Conservation (phyloP, 2,113 vertebrate genomes). For the Toxotes jaculatrix region DNA sequence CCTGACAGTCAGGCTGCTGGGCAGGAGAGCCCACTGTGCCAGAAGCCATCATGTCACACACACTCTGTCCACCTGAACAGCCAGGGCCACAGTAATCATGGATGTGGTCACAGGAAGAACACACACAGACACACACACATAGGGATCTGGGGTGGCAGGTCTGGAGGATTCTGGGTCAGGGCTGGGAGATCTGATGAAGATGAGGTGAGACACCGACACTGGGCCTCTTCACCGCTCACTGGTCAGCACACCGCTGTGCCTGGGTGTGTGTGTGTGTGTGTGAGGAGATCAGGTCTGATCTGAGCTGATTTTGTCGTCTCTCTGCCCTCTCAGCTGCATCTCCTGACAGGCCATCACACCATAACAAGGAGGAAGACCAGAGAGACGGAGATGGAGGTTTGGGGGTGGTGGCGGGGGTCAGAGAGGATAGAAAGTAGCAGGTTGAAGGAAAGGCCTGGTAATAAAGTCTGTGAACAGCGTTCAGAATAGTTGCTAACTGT, state of each 20-base stretch:
- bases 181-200: constrained; percentile 77
- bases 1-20: constrained; percentile 68
- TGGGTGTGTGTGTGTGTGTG: constrained; percentile 27
- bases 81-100: constrained; percentile 37
- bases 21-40: constrained; percentile 71
- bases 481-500: background rate
- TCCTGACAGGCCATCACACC: constrained; percentile 69
- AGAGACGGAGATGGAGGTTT: background rate
- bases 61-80: constrained; percentile 77
- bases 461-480: background rate
- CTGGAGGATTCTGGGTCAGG: constrained; percentile 80
- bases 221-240: constrained; percentile 64
- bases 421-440: constrained; percentile 14
- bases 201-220: constrained; percentile 66
- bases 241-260: constrained; percentile 60
- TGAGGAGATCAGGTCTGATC: constrained; percentile 64
- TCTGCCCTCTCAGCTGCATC: constrained; percentile 44
- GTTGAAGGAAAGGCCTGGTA: constrained; percentile 1
- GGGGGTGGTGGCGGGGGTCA: background rate
- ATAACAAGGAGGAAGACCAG: constrained; percentile 44
- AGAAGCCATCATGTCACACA: constrained; percentile 74
- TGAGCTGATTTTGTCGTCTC: constrained; percentile 64
- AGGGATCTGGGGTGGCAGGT: constrained; percentile 47
- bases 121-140: constrained; percentile 1
- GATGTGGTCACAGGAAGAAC: constrained; percentile 62